Percentiles rank a stretch among this genome's conserved stretches.
phyloP scores from a whole-genome alignment of 2,888 invertebrate genomes.

The Hoplodrina blanda region DNA sequence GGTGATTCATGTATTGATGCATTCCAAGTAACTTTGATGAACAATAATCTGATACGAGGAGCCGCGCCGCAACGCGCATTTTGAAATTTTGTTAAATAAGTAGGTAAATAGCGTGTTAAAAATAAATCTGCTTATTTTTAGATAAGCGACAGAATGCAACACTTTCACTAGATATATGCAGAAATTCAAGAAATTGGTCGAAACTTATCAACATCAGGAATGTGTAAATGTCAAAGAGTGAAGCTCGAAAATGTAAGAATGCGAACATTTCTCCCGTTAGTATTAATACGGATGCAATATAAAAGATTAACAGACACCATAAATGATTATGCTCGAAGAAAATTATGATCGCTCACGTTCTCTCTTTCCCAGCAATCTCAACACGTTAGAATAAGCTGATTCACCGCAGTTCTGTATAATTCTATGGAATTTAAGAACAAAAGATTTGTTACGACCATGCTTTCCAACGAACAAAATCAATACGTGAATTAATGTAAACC shows the following conservation, averaged over 20 bases:
- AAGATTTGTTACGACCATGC: neutral
- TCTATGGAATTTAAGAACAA: neutral
- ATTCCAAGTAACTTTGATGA: too few species aligned
- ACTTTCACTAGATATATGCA: conserved; percentile 15
- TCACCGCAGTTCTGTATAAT: neutral
- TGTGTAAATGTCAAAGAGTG: conserved; percentile 30
- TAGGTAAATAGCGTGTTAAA: neutral
- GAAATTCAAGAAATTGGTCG: conserved; percentile 7
- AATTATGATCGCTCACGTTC: conserved; percentile 35
- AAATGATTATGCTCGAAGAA: conserved; percentile 12
- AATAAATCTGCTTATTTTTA: neutral
- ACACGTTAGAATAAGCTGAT: conserved; percentile 15
- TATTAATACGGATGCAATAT: conserved; percentile 27
- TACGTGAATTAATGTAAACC: neutral
- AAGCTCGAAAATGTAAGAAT: conserved; percentile 17
- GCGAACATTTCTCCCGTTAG: conserved; percentile 25
- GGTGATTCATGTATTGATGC: neutral
- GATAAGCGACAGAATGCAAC: neutral
- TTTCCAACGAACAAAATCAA: conserved; percentile 10
- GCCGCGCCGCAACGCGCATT: too few species aligned
- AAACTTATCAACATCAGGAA: conserved; percentile 11
- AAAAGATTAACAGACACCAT: conserved; percentile 4
- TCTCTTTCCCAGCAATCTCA: neutral
- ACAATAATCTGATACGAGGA: too few species aligned
- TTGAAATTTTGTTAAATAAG: neutral